Base-by-base conservation (phyloP, 2,113 vertebrate species). In the Seriola quinqueradiata region DNA sequence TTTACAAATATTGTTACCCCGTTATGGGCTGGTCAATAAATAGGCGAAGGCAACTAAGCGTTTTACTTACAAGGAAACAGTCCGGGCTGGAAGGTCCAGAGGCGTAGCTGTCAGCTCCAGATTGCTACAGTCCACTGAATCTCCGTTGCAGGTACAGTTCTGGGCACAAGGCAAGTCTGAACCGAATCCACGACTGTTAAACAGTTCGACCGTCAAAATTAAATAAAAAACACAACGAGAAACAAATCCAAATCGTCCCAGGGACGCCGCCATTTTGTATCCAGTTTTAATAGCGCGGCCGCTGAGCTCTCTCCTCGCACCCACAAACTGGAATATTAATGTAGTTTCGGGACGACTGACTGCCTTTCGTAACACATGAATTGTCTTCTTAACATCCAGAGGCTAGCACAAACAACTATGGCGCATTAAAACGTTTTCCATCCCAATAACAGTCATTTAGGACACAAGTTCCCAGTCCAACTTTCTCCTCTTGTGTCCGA, bases 181-280 rank as follows among this genome's bases (percentile, higher is more conserved):
- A 50, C 87, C 63, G 69, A 85, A 68, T 69, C 90, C 90, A 70
- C 17, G 23, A 42, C 70, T 52, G 77, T 60, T 19, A 0, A 91
- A 70, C 74, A 95, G 86, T 89, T 87, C 76, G 70, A 95, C 14
- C 57, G 90, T 84, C 38, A 94, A 82, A 77, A 95, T 82, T 70
- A 93, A 89, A 82, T 93, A 94, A 84, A 95, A 91, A 66, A 93
- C 71, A 90, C 68, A 88, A 69, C 77, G 79, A 77, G 75, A 92
- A 82, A 90, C 82, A 72, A 83, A 93, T 93, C 96, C 94, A 86
- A 92, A 90, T 81, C 89, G 93, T 94, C 95, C 94, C 93, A 83
- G 85, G 82, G 94, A 89, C 92, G 95, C 96, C 95, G 97, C 97
- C 97, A 99, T 99, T 96, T 97, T 98, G 97, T 97, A 96, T 96